phyloP scores from a whole-genome alignment of 2,888 invertebrate species.

The Oscheius onirici region DNA sequence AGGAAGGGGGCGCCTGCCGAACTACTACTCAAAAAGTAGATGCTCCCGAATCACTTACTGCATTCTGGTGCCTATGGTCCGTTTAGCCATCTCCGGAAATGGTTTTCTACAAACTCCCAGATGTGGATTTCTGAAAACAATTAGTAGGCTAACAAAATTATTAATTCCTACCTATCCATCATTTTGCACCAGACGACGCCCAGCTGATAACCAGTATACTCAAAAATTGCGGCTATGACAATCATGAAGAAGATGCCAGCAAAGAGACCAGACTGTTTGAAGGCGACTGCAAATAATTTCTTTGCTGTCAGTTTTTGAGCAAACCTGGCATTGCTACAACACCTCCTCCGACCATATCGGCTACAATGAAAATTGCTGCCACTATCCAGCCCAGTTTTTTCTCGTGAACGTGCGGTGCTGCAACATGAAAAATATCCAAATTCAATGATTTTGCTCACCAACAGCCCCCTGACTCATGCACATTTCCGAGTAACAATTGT shows the following conservation, averaged over 20 bases:
- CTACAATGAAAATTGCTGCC: slow-evolving; percentile 64
- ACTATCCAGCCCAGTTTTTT: slow-evolving; percentile 62
- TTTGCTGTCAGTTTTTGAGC: background rate
- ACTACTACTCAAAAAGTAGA: background rate
- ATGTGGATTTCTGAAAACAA: slow-evolving; percentile 45
- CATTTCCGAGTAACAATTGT: slow-evolving; percentile 55
- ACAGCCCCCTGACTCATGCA: slow-evolving; percentile 49
- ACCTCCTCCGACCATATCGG: slow-evolving; percentile 71
- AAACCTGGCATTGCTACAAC: slow-evolving; percentile 56
- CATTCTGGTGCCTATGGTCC: slow-evolving; percentile 60
- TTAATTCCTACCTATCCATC: slow-evolving; percentile 52
- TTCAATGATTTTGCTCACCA: slow-evolving; percentile 34
- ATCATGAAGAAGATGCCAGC: slow-evolving; percentile 59
- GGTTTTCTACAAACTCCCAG: slow-evolving; percentile 66
- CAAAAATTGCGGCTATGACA: slow-evolving; percentile 59
- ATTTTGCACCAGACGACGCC: slow-evolving; percentile 69
- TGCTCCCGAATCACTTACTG: slow-evolving; percentile 38
- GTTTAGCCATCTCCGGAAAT: slow-evolving; percentile 69
- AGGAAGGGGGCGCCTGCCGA: no score
- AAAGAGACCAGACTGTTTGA: slow-evolving; percentile 57
- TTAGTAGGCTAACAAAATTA: background rate
- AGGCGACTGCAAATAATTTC: slow-evolving; percentile 60
- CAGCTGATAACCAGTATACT: slow-evolving; percentile 68
- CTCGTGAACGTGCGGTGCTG: slow-evolving; percentile 45
- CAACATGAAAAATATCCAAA: background rate